Percentiles rank a stretch among this genome's conserved stretches.
Evolutionary conservation across 2,888 invertebrate species (phyloP).

Genomic region (Caenorhabditis sulstoni): DNA sequence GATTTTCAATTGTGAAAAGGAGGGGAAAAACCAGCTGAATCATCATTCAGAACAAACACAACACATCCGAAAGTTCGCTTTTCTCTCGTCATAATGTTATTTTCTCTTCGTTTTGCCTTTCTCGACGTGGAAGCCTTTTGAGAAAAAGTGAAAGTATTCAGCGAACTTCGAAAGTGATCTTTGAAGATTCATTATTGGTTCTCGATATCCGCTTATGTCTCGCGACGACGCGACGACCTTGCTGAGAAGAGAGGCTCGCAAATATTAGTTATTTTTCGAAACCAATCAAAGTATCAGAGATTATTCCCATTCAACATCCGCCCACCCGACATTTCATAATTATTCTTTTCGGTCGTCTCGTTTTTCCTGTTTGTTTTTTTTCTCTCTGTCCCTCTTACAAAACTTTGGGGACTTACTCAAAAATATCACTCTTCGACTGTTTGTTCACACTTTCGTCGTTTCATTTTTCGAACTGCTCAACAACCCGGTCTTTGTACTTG

Average conservation of each 20-base stretch:
- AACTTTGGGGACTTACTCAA: no score
- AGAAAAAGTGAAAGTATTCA: constrained; percentile 13
- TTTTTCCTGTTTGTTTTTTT: neutral
- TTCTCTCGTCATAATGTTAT: neutral
- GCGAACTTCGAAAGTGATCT: constrained; percentile 10
- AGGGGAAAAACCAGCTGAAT: constrained; percentile 21
- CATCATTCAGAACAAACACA: constrained; percentile 22
- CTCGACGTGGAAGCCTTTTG: neutral
- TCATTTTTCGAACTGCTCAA: neutral
- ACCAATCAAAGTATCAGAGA: constrained; percentile 19
- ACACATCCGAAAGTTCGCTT: neutral
- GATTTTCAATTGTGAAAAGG: neutral
- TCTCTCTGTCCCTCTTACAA: no score
- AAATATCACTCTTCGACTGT: neutral
- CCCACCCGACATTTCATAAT: neutral
- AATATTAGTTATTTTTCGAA: constrained; percentile 1
- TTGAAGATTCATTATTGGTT: constrained; percentile 29
- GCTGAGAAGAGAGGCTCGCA: no score
- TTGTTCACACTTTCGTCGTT: neutral
- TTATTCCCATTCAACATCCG: neutral
- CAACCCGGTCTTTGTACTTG: neutral
- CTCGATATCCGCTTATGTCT: constrained; percentile 5
- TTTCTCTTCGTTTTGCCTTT: constrained; percentile 1
- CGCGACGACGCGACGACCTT: constrained; percentile 3
- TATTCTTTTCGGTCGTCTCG: neutral